Evolutionary conservation across 2,113 vertebrate genomes (phyloP).

Genomic region (Neoarius graeffei): DNA sequence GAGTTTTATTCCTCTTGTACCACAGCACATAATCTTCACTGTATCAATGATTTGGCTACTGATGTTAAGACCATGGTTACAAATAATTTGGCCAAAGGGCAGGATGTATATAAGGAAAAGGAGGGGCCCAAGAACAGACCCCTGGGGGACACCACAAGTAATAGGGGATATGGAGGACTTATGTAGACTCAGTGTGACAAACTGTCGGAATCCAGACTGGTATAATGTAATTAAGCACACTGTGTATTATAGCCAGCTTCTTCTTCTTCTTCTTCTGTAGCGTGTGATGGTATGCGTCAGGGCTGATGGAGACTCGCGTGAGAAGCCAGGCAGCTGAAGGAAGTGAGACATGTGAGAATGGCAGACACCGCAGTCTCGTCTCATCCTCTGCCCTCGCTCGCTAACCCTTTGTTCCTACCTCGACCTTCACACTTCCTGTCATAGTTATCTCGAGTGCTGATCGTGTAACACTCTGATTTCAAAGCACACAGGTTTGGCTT

Average conservation of each 20-base stretch:
- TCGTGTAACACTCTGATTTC: not conserved
- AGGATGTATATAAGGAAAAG: too few species aligned
- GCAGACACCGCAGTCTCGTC: slow-evolving; percentile 48
- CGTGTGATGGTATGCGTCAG: not conserved
- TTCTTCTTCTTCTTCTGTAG: not conserved
- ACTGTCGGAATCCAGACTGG: not conserved
- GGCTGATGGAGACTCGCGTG: slow-evolving; percentile 46
- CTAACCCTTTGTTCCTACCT: slow-evolving; percentile 39
- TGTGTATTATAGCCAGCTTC: not conserved
- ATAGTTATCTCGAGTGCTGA: not conserved
- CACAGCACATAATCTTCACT: too few species aligned
- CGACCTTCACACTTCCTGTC: slow-evolving; percentile 49
- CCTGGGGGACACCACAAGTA: too few species aligned
- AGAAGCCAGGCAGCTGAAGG: slow-evolving; percentile 43
- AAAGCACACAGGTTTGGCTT: not conserved
- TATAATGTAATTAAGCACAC: not conserved
- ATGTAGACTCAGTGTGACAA: too few species aligned
- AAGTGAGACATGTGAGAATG: slow-evolving; percentile 52
- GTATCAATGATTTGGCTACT: too few species aligned
- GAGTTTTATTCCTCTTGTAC: not conserved
- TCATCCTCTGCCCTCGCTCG: slow-evolving; percentile 35
- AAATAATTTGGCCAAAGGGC: too few species aligned
- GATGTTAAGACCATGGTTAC: too few species aligned
- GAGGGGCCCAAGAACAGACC: too few species aligned
- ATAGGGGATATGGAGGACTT: too few species aligned